phyloP scores from a whole-genome alignment of 2,113 vertebrate genomes.

The Typhlomys cinereus region DNA sequence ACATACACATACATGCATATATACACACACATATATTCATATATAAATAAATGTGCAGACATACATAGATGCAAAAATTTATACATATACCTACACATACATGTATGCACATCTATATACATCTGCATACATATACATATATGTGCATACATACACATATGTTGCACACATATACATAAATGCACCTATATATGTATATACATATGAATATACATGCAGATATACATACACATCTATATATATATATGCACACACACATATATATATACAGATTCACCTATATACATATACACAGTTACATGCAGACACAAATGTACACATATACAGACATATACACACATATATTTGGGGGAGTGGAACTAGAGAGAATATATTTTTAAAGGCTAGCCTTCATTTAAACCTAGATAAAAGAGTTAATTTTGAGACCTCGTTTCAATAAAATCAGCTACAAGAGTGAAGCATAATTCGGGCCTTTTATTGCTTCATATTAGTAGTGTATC shows the following conservation, averaged over 20 bases:
- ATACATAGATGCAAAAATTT: not conserved
- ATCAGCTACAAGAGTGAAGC: not conserved
- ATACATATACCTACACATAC: not conserved
- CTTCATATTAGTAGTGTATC: not conserved
- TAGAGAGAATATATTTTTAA: not conserved
- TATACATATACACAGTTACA: accelerated
- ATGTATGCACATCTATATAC: not conserved
- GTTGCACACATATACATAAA: no score
- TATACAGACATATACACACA: not conserved
- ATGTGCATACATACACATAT: accelerated
- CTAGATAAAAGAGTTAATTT: not conserved
- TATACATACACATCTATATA: not conserved
- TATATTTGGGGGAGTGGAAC: not conserved
- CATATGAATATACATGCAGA: not conserved
- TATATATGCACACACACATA: not conserved
- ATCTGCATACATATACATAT: accelerated
- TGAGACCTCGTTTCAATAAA: not conserved
- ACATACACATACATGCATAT: no score
- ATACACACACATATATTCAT: not conserved
- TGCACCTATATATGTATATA: not conserved
- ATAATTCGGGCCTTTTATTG: not conserved
- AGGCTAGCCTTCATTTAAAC: not conserved
- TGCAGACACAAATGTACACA: not conserved
- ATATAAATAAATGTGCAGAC: not conserved
- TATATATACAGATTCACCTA: not conserved